These are phyloP conservation scores for Protonemura montana DNA, from an alignment of 2,888 invertebrate genomes.

Conservation along the genomic window DNA sequence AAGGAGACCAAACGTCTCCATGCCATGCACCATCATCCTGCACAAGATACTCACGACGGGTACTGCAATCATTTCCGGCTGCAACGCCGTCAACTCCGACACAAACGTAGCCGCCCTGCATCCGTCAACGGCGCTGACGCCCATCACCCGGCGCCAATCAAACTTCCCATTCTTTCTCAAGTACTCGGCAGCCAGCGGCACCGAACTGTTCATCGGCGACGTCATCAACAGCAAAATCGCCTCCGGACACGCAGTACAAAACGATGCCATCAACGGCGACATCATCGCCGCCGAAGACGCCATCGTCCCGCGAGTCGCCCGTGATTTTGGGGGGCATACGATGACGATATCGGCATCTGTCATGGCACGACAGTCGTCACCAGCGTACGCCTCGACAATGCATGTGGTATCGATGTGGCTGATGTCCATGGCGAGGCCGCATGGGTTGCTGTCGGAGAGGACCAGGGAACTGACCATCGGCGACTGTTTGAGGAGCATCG, in stretches of 20 bases:
- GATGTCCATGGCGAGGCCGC: constrained; percentile 61
- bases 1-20: background rate
- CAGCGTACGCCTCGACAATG: constrained; percentile 54
- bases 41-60: background rate
- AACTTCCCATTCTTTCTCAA: constrained; percentile 69
- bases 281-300: background rate
- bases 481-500: constrained; percentile 67
- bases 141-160: constrained; percentile 73
- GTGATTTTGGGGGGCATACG: constrained; percentile 62
- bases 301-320: constrained; percentile 56
- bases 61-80: constrained; percentile 71
- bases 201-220: constrained; percentile 71
- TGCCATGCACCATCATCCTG: background rate
- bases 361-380: constrained; percentile 56
- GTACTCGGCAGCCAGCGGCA: constrained; percentile 74
- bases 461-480: constrained; percentile 66
- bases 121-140: constrained; percentile 76
- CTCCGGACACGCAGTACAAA: constrained; percentile 52
- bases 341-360: constrained; percentile 70
- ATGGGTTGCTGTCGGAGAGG: constrained; percentile 63
- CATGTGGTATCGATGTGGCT: constrained; percentile 60
- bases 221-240: constrained; percentile 61
- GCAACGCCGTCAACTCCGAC: constrained; percentile 69
- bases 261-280: background rate
- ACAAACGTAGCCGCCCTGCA: constrained; percentile 80